phyloP scores from a whole-genome alignment of 2,113 vertebrate species.

The Macaca nemestrina region DNA sequence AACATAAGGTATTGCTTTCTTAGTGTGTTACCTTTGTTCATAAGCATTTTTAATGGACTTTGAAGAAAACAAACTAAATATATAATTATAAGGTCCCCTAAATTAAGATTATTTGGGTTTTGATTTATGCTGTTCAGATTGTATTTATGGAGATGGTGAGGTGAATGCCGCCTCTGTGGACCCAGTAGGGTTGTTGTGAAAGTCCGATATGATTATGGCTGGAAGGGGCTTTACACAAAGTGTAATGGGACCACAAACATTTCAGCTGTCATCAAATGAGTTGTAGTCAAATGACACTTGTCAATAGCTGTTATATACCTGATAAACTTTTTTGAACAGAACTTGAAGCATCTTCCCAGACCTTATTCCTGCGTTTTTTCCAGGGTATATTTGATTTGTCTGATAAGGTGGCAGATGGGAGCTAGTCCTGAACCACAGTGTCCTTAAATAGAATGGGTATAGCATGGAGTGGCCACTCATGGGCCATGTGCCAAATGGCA shows the following conservation, averaged over 20 bases:
- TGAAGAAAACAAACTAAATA: too few species aligned
- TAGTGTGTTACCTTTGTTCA: too few species aligned
- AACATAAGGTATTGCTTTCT: too few species aligned
- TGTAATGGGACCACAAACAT: too few species aligned
- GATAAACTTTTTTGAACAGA: background rate
- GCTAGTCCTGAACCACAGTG: background rate
- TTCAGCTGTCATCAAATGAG: background rate
- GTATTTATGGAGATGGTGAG: background rate
- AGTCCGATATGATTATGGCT: background rate
- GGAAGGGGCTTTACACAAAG: background rate
- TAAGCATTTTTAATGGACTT: background rate
- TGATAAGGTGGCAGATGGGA: background rate
- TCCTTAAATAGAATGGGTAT: background rate
- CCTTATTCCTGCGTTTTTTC: background rate
- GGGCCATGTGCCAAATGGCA: background rate
- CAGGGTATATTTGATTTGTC: background rate
- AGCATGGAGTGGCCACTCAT: fast-evolving
- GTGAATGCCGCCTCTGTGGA: background rate
- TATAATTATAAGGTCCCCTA: background rate
- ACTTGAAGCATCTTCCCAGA: background rate
- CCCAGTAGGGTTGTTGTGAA: background rate
- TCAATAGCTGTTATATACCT: background rate
- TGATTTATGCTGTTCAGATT: background rate
- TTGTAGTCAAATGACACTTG: background rate
- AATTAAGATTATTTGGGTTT: background rate